Conservation (phyloP, 2,113 vertebrate species). For the Thalassoma bifasciatum region DNA sequence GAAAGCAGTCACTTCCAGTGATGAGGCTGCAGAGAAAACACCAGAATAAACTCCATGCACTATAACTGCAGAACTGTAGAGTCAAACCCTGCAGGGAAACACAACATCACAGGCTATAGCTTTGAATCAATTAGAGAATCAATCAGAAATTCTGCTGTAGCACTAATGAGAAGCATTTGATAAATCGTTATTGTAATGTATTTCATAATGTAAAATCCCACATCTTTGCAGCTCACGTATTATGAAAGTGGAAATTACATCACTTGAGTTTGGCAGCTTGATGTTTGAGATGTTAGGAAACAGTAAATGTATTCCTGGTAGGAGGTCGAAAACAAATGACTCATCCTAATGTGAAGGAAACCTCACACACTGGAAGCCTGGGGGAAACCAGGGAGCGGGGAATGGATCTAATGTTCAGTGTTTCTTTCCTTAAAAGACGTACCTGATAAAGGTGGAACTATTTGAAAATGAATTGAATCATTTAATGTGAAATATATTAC, state of each 20-base stretch:
- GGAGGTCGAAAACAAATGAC: conserved; percentile 39
- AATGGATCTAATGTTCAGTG: background rate
- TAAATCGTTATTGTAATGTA: background rate
- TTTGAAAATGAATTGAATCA: no score
- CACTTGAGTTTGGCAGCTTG: conserved; percentile 14
- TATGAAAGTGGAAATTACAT: conserved; percentile 23
- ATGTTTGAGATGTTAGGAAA: conserved; percentile 34
- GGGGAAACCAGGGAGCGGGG: conserved; percentile 3
- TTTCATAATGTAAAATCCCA: background rate
- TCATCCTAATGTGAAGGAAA: conserved; percentile 25
- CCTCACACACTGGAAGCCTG: conserved; percentile 10
- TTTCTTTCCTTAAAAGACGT: conserved; percentile 11
- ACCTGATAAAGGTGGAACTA: no score
- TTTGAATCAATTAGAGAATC: background rate
- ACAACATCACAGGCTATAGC: background rate
- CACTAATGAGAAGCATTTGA: background rate
- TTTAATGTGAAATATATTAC: no score
- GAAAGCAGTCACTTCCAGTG: conserved; percentile 39
- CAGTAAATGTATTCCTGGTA: conserved; percentile 17
- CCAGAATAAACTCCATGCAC: conserved; percentile 2
- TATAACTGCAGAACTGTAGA: background rate
- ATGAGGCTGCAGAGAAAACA: conserved; percentile 23
- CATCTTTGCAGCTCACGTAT: background rate
- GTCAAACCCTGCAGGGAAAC: background rate
- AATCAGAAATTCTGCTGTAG: background rate